Base-by-base conservation (phyloP, 1,140 invertebrate genomes). In the Eurosta solidaginis region DNA sequence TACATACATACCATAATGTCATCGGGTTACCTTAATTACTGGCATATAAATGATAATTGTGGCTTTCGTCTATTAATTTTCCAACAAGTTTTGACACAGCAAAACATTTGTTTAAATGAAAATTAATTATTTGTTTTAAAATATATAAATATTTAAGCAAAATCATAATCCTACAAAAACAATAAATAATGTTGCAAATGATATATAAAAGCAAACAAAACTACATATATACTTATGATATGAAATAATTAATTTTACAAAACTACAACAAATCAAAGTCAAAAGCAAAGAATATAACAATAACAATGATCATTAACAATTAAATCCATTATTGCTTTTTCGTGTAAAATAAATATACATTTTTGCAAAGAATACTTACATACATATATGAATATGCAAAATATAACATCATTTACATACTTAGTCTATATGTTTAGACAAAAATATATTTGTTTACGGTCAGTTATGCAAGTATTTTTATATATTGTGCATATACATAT, bases 61-160 rank as follows among this genome's bases (percentile, higher is more conserved):
- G 59, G 59, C 33, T 68, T 68, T 68, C 20, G 33, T 6, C 59
- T 68, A 29, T 68, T 68, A 68, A 68, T 68, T 68, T 68, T 29
- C 17, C 33, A 68, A 40, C 36, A 68, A 68, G 59, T 33, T n/a
- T 68, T 7, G 9, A 42, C n/a, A 40, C n/a, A 68, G 20, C n/a
- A 20, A 68, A 68, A 68, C 40, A 68, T 68, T 68, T 68, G 59
- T n/a, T 68, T 17, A 68, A 68, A 68, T 68, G 36, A 68, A 68
- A 68, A 68, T 29, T 68, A 33, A 68, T 68, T 68, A 68, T 68
- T 68, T 68, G 33, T 36, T 68, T 68, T 40, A n/a, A n/a, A n/a
- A n/a, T n/a, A n/a, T 40, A 68, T 68, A 68, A 68, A 68, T 68
- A 68, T 68, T 68, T 68, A 40, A 68, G 59, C 59, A 68, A 63